Evolutionary conservation across 2,113 vertebrate species (phyloP), one percentile per base, ranked within the genome.

Genomic region (Chaenogobius annularis): DNA sequence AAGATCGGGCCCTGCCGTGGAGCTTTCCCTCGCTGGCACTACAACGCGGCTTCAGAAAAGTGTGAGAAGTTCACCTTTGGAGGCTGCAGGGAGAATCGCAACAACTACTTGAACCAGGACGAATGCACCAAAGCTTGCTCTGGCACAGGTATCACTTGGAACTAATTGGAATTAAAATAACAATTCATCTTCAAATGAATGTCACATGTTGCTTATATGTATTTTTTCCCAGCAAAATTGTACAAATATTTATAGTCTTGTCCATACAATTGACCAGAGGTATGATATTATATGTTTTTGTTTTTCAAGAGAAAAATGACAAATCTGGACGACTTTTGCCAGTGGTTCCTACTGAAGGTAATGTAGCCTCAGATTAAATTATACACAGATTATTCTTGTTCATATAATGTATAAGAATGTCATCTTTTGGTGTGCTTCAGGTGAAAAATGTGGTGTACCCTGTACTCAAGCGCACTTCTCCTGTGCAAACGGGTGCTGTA

Each of bases 1-100:
- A 99, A 98, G 83, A 64, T 92, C 3, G 97, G 98, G 3, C 95
- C 95, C 19, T 99, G 98, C 65, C 94, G 97, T 0, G 95, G 95
- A 0, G 81, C 95, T 62, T 99, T 96, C 78, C 94, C 90, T 4
- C 96, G 98, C 62, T 99, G 96, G 96, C 95, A 95, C 83, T 98
- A 96, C 66, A 95, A 96, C 26, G 93, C 92, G 0, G 89, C 61
- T 4, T 89, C 92, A 0, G 85, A 93, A 81, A 80, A 92, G 50
- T 99, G 98, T 63, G 93, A 96, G 81, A 1, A 80, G 37, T 99
- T 98, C 69, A 72, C 1, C 0, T 99, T 94, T 48, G 98, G 98
- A 0, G 98, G 98, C 72, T 99, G 98, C 91, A 93, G 84, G 64
- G 83, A 92, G 67, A 99, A 99, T 85, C 93, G 93, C 77, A 99